Conservation (phyloP, 1,140 invertebrate genomes). For the Telenomus remus region DNA sequence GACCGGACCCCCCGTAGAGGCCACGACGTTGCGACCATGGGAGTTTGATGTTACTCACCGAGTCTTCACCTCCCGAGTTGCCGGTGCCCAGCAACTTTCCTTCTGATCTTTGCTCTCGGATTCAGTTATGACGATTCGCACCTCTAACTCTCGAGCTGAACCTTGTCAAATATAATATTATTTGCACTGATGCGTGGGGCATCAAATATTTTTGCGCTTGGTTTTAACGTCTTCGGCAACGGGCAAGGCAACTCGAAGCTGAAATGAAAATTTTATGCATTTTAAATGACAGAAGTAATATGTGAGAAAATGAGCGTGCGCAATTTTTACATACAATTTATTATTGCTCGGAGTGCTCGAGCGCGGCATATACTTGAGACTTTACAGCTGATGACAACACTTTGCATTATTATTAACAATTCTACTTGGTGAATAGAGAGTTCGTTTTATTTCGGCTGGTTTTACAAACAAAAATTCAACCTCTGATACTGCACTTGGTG, state of each 20-base stretch:
- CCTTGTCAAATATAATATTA: conserved; percentile 56
- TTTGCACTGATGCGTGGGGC: conserved; percentile 41
- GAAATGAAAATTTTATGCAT: conserved; percentile 46
- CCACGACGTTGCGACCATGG: conserved; percentile 58
- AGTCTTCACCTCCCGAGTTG: conserved; percentile 45
- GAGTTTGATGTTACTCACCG: conserved; percentile 62
- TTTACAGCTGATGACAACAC: conserved; percentile 49
- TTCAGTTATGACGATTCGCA: conserved; percentile 58
- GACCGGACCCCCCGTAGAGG: conserved; percentile 62
- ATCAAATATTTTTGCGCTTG: conserved; percentile 44
- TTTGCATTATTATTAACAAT: conserved; percentile 24
- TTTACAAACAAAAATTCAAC: conserved; percentile 21
- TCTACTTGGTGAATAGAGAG: conserved; percentile 15
- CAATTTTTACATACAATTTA: conserved; percentile 44
- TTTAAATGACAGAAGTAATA: conserved; percentile 45
- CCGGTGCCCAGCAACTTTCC: conserved; percentile 49
- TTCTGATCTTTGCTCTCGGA: conserved; percentile 51
- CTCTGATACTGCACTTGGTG: too few relatives aligned
- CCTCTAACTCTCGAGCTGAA: conserved; percentile 45
- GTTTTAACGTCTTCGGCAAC: conserved; percentile 17
- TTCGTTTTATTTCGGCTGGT: conserved; percentile 29
- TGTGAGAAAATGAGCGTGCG: conserved; percentile 30
- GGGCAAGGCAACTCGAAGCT: conserved; percentile 1
- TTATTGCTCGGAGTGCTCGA: conserved; percentile 28
- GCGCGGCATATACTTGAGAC: conserved; percentile 31